These are phyloP conservation scores for Echinarachnius parma DNA, from an alignment of 53 echinoderm and acorn worm genomes.

Conservation along the genomic window DNA sequence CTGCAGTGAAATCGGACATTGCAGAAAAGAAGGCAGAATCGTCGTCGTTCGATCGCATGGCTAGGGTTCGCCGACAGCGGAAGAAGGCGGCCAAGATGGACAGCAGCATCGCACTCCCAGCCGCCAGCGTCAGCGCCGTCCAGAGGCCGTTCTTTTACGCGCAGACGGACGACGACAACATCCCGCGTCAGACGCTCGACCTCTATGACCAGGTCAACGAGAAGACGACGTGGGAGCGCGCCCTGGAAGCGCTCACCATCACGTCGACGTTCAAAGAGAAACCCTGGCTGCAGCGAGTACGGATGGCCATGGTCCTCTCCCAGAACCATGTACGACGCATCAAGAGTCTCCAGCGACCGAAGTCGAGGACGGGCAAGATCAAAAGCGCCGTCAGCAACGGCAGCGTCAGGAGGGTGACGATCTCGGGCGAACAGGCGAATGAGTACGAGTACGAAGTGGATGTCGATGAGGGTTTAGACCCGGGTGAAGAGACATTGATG, in stretches of 20 bases:
- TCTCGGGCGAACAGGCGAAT: neutral
- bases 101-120: conserved; percentile 72
- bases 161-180: conserved; percentile 45
- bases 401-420: neutral
- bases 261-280: conserved; percentile 88
- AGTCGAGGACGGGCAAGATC: neutral
- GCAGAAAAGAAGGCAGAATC: conserved; percentile 20
- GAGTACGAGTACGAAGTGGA: neutral
- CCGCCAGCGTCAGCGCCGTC: conserved; percentile 51
- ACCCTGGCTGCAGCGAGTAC: conserved; percentile 82
- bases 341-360: conserved; percentile 31
- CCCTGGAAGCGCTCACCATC: conserved; percentile 80
- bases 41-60: conserved; percentile 31
- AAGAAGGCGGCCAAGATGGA: conserved; percentile 78
- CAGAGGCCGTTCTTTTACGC: conserved; percentile 73
- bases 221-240: conserved; percentile 83
- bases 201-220: conserved; percentile 76
- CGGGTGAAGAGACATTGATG: neutral
- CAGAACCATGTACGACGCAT: conserved; percentile 69
- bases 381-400: conserved; percentile 1
- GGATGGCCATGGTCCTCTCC: conserved; percentile 84
- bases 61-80: conserved; percentile 53
- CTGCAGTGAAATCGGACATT: conserved; percentile 1
- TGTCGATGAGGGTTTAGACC: neutral
- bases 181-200: conserved; percentile 76